Conservation (phyloP, 2,113 vertebrate genomes). For the Psettodes erumei region DNA sequence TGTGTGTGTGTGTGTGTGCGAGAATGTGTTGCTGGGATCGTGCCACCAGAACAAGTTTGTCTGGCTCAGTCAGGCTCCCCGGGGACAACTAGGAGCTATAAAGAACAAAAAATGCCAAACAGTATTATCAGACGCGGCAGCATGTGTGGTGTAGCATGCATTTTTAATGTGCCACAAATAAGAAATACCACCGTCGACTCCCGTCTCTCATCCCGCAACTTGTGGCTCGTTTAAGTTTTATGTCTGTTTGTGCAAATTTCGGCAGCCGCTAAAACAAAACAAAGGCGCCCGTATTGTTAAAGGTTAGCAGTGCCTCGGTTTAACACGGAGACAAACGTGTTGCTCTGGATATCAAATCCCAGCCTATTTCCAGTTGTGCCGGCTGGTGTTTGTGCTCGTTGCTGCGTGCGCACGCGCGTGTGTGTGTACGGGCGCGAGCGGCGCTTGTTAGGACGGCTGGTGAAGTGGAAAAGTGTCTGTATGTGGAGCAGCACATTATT, state of each 20-base stretch:
- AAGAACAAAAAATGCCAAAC: constrained; percentile 75
- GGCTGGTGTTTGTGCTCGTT: constrained; percentile 8
- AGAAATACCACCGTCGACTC: constrained; percentile 66
- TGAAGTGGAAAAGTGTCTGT: constrained; percentile 69
- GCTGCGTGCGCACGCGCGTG: not conserved
- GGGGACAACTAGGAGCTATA: constrained; percentile 70
- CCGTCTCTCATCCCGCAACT: constrained; percentile 39
- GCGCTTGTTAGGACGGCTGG: constrained; percentile 65
- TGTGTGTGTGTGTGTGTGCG: constrained; percentile 12
- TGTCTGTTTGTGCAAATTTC: constrained; percentile 64
- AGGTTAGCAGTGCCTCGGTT: constrained; percentile 61
- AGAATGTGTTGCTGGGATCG: constrained; percentile 42
- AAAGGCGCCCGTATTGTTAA: constrained; percentile 57
- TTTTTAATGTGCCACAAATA: constrained; percentile 80
- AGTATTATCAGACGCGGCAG: constrained; percentile 67
- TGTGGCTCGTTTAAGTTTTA: constrained; percentile 52
- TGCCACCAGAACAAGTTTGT: constrained; percentile 68
- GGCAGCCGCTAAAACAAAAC: constrained; percentile 32
- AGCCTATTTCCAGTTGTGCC: constrained; percentile 23
- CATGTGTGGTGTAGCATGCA: constrained; percentile 73
- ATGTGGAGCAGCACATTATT: constrained; percentile 46
- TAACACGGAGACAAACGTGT: constrained; percentile 50
- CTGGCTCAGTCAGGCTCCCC: constrained; percentile 67
- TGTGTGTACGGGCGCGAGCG: constrained; percentile 25
- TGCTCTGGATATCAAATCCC: constrained; percentile 50